Percentiles rank a stretch among this genome's conserved stretches.
These are phyloP conservation scores for Cancer borealis DNA, from an alignment of 2,888 invertebrate species.

Conservation along the genomic window DNA sequence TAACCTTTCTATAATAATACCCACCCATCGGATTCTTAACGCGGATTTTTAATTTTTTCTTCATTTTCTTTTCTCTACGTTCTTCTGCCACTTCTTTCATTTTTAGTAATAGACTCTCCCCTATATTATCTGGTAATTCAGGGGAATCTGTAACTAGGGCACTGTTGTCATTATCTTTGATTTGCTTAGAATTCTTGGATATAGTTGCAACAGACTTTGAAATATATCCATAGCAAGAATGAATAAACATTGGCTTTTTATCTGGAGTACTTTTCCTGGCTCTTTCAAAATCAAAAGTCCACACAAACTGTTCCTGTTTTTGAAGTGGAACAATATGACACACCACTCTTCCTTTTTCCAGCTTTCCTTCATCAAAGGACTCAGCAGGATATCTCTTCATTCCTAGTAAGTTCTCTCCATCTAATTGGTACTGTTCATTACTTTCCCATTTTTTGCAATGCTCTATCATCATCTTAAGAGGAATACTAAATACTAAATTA, in stretches of 20 bases:
- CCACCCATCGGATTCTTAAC: slow-evolving; percentile 31
- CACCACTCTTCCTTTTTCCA: slow-evolving; percentile 44
- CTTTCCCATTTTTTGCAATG: slow-evolving; percentile 57
- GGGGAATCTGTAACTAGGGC: background rate
- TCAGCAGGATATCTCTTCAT: slow-evolving; percentile 49
- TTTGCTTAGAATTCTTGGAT: background rate
- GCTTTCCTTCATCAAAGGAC: slow-evolving; percentile 6
- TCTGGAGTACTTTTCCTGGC: slow-evolving; percentile 4
- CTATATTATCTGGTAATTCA: slow-evolving; percentile 55
- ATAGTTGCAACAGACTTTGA: slow-evolving; percentile 43
- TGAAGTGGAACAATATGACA: slow-evolving; percentile 35
- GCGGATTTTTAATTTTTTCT: slow-evolving; percentile 34
- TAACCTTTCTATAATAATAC: background rate
- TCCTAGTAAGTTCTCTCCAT: slow-evolving; percentile 53
- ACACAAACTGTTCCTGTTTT: slow-evolving; percentile 39
- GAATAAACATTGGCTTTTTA: background rate
- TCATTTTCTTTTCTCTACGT: slow-evolving; percentile 51
- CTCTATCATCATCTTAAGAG: slow-evolving; percentile 55
- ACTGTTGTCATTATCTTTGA: background rate
- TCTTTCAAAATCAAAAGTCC: slow-evolving; percentile 58
- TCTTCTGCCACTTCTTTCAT: slow-evolving; percentile 52
- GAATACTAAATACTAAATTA: slow-evolving; percentile 58
- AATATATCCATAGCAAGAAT: slow-evolving; percentile 52
- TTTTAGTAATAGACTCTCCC: slow-evolving; percentile 49
- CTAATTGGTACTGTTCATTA: slow-evolving; percentile 36